Conservation (phyloP, 2,113 vertebrate genomes). For the Pica pica region DNA sequence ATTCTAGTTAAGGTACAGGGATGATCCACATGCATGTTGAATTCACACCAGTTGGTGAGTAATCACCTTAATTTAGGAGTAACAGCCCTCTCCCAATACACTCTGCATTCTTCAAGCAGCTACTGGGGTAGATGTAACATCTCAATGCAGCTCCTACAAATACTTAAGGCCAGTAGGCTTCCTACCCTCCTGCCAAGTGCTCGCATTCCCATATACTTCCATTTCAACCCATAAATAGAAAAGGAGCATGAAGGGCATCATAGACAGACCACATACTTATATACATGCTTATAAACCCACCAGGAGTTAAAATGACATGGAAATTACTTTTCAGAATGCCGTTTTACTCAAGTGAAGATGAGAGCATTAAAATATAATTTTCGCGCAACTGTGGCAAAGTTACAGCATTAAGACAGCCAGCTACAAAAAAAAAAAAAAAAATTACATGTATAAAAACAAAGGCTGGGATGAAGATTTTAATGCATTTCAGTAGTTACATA, state of each 20-base stretch:
- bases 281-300: not conserved
- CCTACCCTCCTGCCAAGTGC: not conserved
- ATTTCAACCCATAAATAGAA: not conserved
- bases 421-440: not conserved
- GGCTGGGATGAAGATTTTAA: not conserved
- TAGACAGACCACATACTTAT: not conserved
- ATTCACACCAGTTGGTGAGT: not conserved
- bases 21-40: not conserved
- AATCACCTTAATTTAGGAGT: not conserved
- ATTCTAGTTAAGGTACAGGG: not conserved
- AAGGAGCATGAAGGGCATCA: not conserved
- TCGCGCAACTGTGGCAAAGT: not conserved
- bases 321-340: not conserved
- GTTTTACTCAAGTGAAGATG: not conserved
- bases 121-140: not conserved
- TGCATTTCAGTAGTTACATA: not conserved
- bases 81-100: not conserved
- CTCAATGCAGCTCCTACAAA: not conserved
- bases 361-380: not conserved
- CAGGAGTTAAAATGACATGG: not conserved
- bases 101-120: not conserved
- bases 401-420: not conserved
- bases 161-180: not conserved
- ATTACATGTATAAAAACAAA: not conserved
- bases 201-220: not conserved